These are phyloP conservation scores for Diadumene lineata DNA, from an alignment of 92 coral and sea anemone genomes.

Conservation along the genomic window DNA sequence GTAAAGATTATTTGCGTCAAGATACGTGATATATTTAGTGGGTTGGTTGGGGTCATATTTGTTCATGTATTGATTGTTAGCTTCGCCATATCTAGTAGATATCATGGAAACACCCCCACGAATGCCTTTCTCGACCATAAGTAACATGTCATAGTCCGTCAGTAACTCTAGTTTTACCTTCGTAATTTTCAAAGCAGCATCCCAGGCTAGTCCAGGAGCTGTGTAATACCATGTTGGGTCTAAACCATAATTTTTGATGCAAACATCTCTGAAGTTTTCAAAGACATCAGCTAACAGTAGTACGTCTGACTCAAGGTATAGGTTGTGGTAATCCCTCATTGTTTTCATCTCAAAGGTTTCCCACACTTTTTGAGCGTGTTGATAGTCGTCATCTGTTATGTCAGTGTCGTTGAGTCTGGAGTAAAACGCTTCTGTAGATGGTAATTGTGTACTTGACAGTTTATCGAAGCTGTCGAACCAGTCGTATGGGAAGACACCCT, in stretches of 20 bases:
- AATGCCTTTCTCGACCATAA: constrained; percentile 39
- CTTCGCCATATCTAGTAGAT: constrained; percentile 23
- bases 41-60: constrained; percentile 21
- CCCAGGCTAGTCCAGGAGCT: constrained; percentile 54
- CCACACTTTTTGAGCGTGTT: constrained; percentile 47
- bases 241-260: constrained; percentile 9
- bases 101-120: constrained; percentile 45
- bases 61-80: constrained; percentile 36
- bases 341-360: constrained; percentile 39
- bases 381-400: constrained; percentile 32
- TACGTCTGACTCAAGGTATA: constrained; percentile 24
- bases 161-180: constrained; percentile 24
- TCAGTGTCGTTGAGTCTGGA: constrained; percentile 10
- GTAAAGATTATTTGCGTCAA: constrained; percentile 34
- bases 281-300: constrained; percentile 44
- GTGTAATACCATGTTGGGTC: constrained; percentile 54
- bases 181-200: constrained; percentile 31
- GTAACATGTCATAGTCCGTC: constrained; percentile 35
- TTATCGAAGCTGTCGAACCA: constrained; percentile 21
- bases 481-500: constrained; percentile 51
- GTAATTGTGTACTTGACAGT: constrained; percentile 12
- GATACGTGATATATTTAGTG: constrained; percentile 30
- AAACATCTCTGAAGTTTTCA: constrained; percentile 49
- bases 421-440: constrained; percentile 31
- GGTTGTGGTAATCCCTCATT: constrained; percentile 39